These are phyloP conservation scores for Elymnias hypermnestra DNA, from an alignment of 1,140 invertebrate genomes.

Conservation along the genomic window DNA sequence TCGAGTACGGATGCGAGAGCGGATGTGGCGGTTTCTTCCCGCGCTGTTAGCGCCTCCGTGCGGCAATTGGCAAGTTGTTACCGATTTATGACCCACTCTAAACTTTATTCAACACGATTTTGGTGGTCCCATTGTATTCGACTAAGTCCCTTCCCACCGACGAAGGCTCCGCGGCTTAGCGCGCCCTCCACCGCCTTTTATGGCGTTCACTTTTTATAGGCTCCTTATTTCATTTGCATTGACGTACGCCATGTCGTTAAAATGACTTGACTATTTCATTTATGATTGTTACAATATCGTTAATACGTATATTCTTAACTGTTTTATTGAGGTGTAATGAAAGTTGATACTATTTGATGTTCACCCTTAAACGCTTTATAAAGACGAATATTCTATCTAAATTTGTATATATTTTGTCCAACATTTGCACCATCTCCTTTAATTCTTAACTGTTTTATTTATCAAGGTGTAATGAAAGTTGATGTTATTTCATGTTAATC, in stretches of 20 bases:
- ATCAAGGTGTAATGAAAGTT: conserved; percentile 25
- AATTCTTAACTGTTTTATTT: conserved; percentile 18
- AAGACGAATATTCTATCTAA: too few species aligned
- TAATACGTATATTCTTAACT: conserved; percentile 23
- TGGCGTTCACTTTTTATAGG: conserved; percentile 55
- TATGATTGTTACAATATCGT: conserved; percentile 31
- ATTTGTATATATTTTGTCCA: too few species aligned
- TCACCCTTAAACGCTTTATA: conserved; percentile 13
- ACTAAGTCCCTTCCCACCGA: conserved; percentile 48
- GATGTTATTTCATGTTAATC: conserved; percentile 1
- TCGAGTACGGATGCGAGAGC: conserved; percentile 69
- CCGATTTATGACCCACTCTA: conserved; percentile 70
- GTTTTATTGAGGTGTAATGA: conserved; percentile 23
- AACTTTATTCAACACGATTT: conserved; percentile 63
- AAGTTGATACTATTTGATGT: conserved; percentile 21
- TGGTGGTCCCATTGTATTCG: conserved; percentile 71
- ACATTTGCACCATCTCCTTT: too few species aligned
- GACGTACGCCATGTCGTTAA: conserved; percentile 37
- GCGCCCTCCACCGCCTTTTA: conserved; percentile 51
- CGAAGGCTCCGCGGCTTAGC: conserved; percentile 37
- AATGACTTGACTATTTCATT: conserved; percentile 21
- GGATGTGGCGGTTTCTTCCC: conserved; percentile 57
- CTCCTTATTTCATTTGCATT: conserved; percentile 60
- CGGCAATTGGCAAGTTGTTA: conserved; percentile 70
- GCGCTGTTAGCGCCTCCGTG: conserved; percentile 67